Conservation (phyloP, 2,113 vertebrate genomes). For the Callopanchax toddi region DNA sequence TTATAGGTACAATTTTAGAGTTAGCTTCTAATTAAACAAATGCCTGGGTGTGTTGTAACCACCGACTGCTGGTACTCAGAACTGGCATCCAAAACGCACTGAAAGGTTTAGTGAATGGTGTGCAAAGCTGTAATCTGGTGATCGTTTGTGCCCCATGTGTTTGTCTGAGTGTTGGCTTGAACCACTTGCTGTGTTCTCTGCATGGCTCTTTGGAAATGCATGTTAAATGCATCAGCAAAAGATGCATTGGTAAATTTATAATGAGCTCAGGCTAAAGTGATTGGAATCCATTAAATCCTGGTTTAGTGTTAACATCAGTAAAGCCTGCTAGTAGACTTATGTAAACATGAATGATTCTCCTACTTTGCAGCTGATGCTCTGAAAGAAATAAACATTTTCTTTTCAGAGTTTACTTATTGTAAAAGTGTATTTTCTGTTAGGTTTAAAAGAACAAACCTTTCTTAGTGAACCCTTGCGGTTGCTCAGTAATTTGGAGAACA, state of each 20-base stretch:
- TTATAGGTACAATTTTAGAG: neutral
- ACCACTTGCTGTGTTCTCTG: conserved; percentile 20
- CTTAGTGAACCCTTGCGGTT: neutral
- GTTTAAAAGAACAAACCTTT: neutral
- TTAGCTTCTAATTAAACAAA: conserved; percentile 19
- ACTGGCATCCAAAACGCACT: neutral
- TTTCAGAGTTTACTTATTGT: neutral
- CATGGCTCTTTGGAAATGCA: conserved; percentile 40
- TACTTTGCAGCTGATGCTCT: too few relatives aligned
- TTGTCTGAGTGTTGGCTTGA: conserved; percentile 1
- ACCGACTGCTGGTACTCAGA: neutral
- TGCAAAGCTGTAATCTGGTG: conserved; percentile 3
- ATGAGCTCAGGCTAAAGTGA: too few relatives aligned
- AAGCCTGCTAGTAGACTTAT: too few relatives aligned
- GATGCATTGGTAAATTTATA: neutral
- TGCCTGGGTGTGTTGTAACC: conserved; percentile 40
- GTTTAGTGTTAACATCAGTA: neutral
- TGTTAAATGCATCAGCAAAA: conserved; percentile 14
- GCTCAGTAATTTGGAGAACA: conserved; percentile 15
- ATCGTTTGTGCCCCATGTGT: conserved; percentile 11
- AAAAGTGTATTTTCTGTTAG: neutral
- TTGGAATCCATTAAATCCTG: too few relatives aligned
- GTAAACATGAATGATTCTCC: too few relatives aligned
- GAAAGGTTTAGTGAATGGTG: conserved; percentile 11
- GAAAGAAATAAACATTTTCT: neutral